Evolutionary conservation across 1,140 invertebrate species (phyloP), one percentile per base, ranked within the genome.

Genomic region (Scaptomyza pallida): DNA sequence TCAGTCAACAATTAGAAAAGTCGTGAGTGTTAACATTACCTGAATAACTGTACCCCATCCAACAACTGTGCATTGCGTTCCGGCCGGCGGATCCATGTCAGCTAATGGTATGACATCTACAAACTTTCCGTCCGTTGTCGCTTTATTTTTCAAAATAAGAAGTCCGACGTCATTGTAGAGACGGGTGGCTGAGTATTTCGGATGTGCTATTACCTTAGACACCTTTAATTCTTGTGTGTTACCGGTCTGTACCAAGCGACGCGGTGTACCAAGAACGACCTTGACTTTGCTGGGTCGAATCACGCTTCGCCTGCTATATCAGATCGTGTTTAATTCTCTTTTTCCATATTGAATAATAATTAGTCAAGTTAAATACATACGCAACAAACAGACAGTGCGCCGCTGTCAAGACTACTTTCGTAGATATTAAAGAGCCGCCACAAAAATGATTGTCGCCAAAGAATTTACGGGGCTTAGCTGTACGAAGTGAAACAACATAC

Each of bases 41-140:
- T 83, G 67, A 10, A 85, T 57, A 5, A 83, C 70, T 2, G 64
- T 64, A 13, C 89, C 89, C 89, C 89, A 90, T 33, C 89, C 89
- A 3, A 65, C n/a, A 2, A 85, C 72, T 15, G 63, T 70, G 44
- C 88, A 90, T 0, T 30, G 0, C 1, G 23, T 5, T 1, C 62
- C 72, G 3, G 13, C 5, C 9, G 0, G 0, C 41, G 64, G 35
- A 0, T 5, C 2, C 0, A 0, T 2, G 4, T 65, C 8, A 4
- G 1, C 5, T 1, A 85, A 0, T 0, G 45, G 6, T 6, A 88
- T 55, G 0, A 64, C 5, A 3, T 5, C 57, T 2, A 37, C 51
- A 4, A 45, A 41, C 12, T 0, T 13, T 9, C 0, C 5, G 16
- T 26, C 41, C 13, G 2, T 13, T 23, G 0, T n/a, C 1, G 80